These are phyloP conservation scores for Heliconius erato DNA, from an alignment of 2,888 invertebrate genomes.

Conservation along the genomic window DNA sequence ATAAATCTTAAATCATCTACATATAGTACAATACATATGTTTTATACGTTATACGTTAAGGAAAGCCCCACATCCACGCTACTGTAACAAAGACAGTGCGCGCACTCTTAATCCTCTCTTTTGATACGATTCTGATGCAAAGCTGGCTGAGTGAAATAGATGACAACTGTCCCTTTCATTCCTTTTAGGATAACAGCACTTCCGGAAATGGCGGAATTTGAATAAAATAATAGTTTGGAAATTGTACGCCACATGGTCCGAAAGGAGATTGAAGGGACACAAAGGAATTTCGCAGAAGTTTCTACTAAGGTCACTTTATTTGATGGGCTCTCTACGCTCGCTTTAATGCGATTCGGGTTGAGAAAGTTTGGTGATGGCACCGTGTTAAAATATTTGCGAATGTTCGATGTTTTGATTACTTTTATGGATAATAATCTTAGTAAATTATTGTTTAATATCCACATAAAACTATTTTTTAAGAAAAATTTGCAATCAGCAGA, in stretches of 20 bases:
- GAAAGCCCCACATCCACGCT: slow-evolving; percentile 29
- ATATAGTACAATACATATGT: not conserved
- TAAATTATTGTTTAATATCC: too few species aligned
- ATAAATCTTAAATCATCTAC: not conserved
- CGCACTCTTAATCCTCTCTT: slow-evolving; percentile 47
- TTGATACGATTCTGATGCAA: slow-evolving; percentile 50
- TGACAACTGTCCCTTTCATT: slow-evolving; percentile 54
- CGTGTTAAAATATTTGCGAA: slow-evolving; percentile 29
- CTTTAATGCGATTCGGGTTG: slow-evolving; percentile 50
- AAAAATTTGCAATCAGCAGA: not conserved
- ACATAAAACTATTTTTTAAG: not conserved
- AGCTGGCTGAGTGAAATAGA: slow-evolving; percentile 48
- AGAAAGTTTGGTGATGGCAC: slow-evolving; percentile 33
- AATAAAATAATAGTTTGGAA: slow-evolving; percentile 79
- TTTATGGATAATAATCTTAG: not conserved
- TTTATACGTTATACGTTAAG: slow-evolving; percentile 8
- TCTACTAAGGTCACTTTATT: slow-evolving; percentile 64
- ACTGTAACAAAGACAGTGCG: slow-evolving; percentile 16
- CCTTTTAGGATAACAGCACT: slow-evolving; percentile 59
- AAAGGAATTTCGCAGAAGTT: slow-evolving; percentile 61
- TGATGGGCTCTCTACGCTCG: slow-evolving; percentile 57
- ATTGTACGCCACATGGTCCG: slow-evolving; percentile 65
- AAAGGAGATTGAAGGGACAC: slow-evolving; percentile 56
- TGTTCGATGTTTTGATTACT: slow-evolving; percentile 1
- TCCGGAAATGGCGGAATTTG: slow-evolving; percentile 63